Conservation (phyloP, 2,113 vertebrate genomes). For the Bos taurus region DNA sequence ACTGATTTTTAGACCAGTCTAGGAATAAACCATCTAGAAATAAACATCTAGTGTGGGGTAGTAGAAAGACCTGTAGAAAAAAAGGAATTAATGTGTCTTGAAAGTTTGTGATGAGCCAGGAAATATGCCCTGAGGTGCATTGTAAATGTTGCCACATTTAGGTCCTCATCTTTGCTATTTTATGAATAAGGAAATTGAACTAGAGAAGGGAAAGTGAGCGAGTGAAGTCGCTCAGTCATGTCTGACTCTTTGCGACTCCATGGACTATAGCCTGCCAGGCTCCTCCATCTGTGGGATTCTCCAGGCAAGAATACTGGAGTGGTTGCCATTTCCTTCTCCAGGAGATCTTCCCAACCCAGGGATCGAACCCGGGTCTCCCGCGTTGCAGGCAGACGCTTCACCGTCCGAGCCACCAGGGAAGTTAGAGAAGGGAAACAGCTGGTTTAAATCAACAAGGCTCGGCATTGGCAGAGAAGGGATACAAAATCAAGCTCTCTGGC, state of each 20-base stretch:
- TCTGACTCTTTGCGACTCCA: too few relatives aligned
- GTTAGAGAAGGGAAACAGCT: background rate
- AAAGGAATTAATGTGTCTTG: background rate
- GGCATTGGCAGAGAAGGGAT: background rate
- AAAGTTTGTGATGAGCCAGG: background rate
- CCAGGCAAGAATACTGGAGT: too few relatives aligned
- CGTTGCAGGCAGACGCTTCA: too few relatives aligned
- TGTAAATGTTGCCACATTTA: background rate
- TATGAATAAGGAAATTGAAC: background rate
- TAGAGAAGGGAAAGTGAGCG: background rate
- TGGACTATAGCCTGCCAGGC: too few relatives aligned
- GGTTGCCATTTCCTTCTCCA: too few relatives aligned
- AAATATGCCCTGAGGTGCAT: background rate
- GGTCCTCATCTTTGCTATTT: background rate
- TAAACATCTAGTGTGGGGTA: background rate
- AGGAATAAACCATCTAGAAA: background rate
- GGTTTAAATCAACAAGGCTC: background rate
- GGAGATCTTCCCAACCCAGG: too few relatives aligned
- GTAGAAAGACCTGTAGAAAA: background rate
- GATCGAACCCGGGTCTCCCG: rapidly evolving
- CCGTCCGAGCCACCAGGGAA: too few relatives aligned
- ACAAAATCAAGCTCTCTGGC: background rate
- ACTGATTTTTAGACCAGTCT: background rate
- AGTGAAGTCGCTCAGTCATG: too few relatives aligned
- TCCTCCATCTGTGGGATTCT: too few relatives aligned